Evolutionary conservation across 2,797 vertebrate species (phyloP).

Genomic region (Notoglanidium macrostoma): DNA sequence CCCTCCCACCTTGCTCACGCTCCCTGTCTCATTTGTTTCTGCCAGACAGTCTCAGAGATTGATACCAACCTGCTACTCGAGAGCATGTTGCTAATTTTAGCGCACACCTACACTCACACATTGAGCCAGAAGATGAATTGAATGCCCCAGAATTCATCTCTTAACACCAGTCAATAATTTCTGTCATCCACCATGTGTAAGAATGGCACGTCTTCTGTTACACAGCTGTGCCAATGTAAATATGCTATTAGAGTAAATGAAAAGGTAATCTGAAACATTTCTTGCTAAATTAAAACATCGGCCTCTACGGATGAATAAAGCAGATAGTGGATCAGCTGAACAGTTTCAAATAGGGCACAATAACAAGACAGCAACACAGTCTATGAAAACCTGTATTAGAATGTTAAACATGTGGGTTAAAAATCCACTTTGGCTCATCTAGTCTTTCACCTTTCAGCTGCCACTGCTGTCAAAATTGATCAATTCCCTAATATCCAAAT

Average conservation of each 20-base stretch:
- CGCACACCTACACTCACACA: constrained; percentile 32
- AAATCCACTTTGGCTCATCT: constrained; percentile 64
- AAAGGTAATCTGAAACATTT: constrained; percentile 3
- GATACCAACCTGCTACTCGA: constrained; percentile 65
- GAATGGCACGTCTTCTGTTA: constrained; percentile 46
- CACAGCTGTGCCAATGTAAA: constrained; percentile 48
- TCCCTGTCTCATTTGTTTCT: constrained; percentile 25
- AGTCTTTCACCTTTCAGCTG: constrained; percentile 63
- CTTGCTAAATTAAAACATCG: neutral
- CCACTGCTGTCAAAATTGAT: constrained; percentile 73
- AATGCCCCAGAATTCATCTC: constrained; percentile 68
- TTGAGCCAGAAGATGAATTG: constrained; percentile 73
- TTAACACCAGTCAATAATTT: constrained; percentile 69
- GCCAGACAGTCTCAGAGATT: constrained; percentile 61
- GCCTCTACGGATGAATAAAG: constrained; percentile 5
- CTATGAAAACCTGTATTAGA: constrained; percentile 37
- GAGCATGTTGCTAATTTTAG: constrained; percentile 74
- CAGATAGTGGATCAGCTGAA: constrained; percentile 51
- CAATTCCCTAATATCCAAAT: constrained; percentile 75
- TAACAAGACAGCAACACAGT: constrained; percentile 62
- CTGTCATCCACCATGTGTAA: constrained; percentile 62
- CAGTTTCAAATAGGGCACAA: constrained; percentile 63
- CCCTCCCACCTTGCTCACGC: constrained; percentile 30
- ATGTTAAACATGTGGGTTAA: constrained; percentile 65
- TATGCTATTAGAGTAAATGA: constrained; percentile 11